phyloP scores from a whole-genome alignment of 2,888 invertebrate species.

The Ctenicera cuprea region DNA sequence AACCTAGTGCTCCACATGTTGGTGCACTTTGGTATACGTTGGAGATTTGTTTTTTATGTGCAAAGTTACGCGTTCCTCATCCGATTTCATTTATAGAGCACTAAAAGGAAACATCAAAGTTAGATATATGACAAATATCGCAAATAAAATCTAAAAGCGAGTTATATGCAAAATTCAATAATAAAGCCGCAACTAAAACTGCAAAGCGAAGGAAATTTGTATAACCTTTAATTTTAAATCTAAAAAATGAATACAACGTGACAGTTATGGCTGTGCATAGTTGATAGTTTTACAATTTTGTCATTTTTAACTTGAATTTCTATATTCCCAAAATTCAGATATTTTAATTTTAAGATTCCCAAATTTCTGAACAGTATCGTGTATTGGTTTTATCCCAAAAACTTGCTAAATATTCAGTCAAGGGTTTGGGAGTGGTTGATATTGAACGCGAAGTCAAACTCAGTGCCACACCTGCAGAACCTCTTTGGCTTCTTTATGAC shows the following conservation, averaged over 20 bases:
- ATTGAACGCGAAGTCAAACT: conserved; percentile 20
- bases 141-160: neutral
- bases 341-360: too few relatives aligned
- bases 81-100: conserved; percentile 14
- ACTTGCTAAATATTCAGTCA: neutral
- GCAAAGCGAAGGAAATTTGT: too few relatives aligned
- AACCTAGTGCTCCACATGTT: too few relatives aligned
- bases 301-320: too few relatives aligned
- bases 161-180: neutral
- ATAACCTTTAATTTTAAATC: too few relatives aligned
- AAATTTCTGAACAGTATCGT: too few relatives aligned
- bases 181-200: neutral
- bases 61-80: conserved; percentile 14
- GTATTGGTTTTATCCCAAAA: too few relatives aligned
- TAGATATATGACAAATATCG: neutral
- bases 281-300: too few relatives aligned
- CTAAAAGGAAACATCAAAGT: conserved; percentile 18
- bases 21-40: neutral
- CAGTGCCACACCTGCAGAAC: conserved; percentile 34
- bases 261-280: too few relatives aligned
- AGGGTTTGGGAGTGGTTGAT: neutral
- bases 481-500: conserved; percentile 33
- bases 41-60: conserved; percentile 19
- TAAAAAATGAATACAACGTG: too few relatives aligned
- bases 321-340: too few relatives aligned